Percentiles rank a stretch among this genome's conserved stretches.
Conservation (phyloP, 1,140 invertebrate genomes). For the Lasioglossum albipes region DNA sequence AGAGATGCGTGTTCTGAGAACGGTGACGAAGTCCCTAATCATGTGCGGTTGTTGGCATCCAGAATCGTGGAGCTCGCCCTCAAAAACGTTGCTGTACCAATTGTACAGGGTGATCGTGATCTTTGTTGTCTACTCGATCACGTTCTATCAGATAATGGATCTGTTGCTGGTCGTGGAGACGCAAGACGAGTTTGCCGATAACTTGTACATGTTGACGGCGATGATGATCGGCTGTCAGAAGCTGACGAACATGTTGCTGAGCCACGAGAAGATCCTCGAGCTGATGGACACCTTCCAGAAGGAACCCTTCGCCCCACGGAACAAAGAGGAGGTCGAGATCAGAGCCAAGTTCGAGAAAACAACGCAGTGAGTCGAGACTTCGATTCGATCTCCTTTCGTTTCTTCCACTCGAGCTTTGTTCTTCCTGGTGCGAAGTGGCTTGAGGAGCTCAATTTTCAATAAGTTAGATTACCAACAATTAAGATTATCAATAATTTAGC, state of each 20-base stretch:
- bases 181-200: conserved; percentile 51
- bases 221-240: conserved; percentile 49
- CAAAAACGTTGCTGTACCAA: conserved; percentile 16
- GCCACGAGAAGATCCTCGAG: conserved; percentile 32
- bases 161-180: conserved; percentile 24
- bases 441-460: too few species aligned
- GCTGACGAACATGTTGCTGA: conserved; percentile 33
- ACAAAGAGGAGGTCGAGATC: conserved; percentile 48
- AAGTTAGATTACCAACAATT: too few species aligned
- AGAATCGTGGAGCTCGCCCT: conserved; percentile 1
- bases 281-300: conserved; percentile 31
- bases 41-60: conserved; percentile 48
- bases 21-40: conserved; percentile 18
- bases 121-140: not conserved
- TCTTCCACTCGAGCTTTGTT: too few species aligned
- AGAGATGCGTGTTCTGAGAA: conserved; percentile 28
- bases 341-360: conserved; percentile 31
- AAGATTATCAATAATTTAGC: too few species aligned
- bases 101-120: conserved; percentile 6
- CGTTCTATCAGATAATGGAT: conserved; percentile 29
- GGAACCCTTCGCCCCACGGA: conserved; percentile 38
- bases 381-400: too few species aligned
- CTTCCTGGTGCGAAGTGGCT: too few species aligned
- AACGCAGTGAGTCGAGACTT: conserved; percentile 35
- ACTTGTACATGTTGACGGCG: conserved; percentile 58